Conservation (phyloP, 2,113 vertebrate genomes). For the Delphinapterus leucas region DNA sequence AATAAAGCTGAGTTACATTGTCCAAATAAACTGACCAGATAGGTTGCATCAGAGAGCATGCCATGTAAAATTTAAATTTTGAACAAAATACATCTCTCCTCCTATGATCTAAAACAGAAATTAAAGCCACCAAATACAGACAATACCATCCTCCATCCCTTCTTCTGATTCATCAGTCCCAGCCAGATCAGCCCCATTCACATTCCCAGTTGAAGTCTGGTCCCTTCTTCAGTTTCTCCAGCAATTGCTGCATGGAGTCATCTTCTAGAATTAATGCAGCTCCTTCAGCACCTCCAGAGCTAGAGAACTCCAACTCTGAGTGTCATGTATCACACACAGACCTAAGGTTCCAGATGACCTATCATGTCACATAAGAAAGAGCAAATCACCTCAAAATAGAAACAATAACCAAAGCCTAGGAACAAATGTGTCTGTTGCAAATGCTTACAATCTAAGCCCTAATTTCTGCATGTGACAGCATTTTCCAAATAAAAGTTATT, state of each 20-base stretch:
- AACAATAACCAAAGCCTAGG: neutral
- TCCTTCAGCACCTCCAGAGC: neutral
- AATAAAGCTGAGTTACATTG: neutral
- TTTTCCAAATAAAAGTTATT: neutral
- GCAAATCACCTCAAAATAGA: neutral
- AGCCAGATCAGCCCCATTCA: neutral
- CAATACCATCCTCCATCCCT: neutral
- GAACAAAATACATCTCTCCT: neutral
- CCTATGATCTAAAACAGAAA: neutral
- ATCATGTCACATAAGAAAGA: neutral
- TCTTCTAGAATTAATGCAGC: neutral
- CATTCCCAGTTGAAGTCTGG: neutral
- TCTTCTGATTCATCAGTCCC: neutral
- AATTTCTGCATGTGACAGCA: neutral
- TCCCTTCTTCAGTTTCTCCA: neutral
- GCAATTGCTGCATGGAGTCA: neutral
- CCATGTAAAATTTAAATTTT: neutral
- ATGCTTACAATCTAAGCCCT: neutral
- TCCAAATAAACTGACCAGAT: neutral
- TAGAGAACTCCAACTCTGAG: neutral
- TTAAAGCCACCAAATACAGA: neutral
- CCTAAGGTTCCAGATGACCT: neutral
- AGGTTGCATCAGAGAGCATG: no score
- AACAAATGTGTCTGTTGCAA: neutral
- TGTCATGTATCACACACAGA: neutral